Conservation (phyloP, 1,140 invertebrate genomes). For the Medauroidea extradentata region DNA sequence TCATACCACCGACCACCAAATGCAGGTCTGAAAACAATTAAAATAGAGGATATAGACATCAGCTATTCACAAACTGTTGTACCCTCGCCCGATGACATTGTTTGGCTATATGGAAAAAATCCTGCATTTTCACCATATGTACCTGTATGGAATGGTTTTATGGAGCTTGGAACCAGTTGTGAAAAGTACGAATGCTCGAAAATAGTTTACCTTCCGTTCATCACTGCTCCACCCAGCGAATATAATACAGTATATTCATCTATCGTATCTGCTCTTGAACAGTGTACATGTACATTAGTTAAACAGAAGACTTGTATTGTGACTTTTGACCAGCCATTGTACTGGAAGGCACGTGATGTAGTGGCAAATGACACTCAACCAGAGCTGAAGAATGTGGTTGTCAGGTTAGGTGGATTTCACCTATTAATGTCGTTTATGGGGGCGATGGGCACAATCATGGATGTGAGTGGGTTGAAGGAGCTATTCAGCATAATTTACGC, state of each 20-base stretch:
- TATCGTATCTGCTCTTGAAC: not conserved
- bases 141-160: constrained; percentile 26
- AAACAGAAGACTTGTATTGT: constrained; percentile 31
- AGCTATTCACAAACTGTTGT: too few relatives aligned
- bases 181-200: too few relatives aligned
- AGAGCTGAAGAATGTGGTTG: constrained; percentile 18
- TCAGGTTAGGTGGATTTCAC: constrained; percentile 23
- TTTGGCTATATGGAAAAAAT: constrained; percentile 17
- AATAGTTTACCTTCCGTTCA: not conserved
- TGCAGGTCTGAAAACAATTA: not conserved
- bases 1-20: too few relatives aligned
- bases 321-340: not conserved
- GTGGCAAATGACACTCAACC: too few relatives aligned
- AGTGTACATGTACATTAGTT: not conserved
- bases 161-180: constrained; percentile 16
- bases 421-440: constrained; percentile 39
- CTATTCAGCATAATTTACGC: constrained; percentile 34
- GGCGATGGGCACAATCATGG: constrained; percentile 41
- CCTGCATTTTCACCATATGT: constrained; percentile 11
- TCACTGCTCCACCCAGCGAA: not conserved
- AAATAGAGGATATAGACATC: too few relatives aligned
- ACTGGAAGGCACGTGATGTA: constrained; percentile 20
- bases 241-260: not conserved
- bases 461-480: constrained; percentile 39
- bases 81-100: too few relatives aligned